A percentile compares a stretch with the other conserved stretches of the same genome.
phyloP scores from a whole-genome alignment of 53 echinoderm and acorn worm genomes.

The Henricia sp. region DNA sequence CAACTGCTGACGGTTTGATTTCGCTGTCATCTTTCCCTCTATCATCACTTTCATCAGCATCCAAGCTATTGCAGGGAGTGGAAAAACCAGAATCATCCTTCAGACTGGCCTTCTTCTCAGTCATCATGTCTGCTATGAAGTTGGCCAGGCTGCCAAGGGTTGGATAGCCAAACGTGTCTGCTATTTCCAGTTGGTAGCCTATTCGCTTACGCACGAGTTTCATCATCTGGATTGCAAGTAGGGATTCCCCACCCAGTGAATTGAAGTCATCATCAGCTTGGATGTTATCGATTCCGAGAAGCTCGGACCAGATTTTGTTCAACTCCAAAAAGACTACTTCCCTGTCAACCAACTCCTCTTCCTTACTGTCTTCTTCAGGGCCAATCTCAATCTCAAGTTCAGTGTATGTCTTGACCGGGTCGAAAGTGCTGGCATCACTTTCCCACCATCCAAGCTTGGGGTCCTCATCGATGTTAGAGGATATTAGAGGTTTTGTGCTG shows the following conservation, averaged over 20 bases:
- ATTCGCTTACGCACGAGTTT: constrained; percentile 32
- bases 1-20: too few species aligned
- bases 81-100: too few species aligned
- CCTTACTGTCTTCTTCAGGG: neutral
- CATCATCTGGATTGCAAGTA: constrained; percentile 47
- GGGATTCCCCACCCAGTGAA: constrained; percentile 26
- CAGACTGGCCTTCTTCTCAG: neutral
- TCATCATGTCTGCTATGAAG: constrained; percentile 18
- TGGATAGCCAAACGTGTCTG: constrained; percentile 33
- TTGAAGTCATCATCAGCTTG: constrained; percentile 36
- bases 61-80: too few species aligned
- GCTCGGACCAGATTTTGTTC: constrained; percentile 13
- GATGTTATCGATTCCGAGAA: constrained; percentile 28
- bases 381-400: constrained; percentile 9
- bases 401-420: constrained; percentile 23
- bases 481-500: neutral
- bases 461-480: neutral
- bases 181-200: constrained; percentile 47
- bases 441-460: constrained; percentile 34
- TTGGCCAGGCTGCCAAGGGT: constrained; percentile 23
- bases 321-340: constrained; percentile 2
- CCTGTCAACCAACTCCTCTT: neutral
- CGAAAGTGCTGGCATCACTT: neutral
- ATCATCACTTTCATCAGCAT: too few species aligned
- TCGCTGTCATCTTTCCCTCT: too few species aligned